These are phyloP conservation scores for Macropodus opercularis DNA, from an alignment of 2,797 vertebrate species.

Conservation along the genomic window DNA sequence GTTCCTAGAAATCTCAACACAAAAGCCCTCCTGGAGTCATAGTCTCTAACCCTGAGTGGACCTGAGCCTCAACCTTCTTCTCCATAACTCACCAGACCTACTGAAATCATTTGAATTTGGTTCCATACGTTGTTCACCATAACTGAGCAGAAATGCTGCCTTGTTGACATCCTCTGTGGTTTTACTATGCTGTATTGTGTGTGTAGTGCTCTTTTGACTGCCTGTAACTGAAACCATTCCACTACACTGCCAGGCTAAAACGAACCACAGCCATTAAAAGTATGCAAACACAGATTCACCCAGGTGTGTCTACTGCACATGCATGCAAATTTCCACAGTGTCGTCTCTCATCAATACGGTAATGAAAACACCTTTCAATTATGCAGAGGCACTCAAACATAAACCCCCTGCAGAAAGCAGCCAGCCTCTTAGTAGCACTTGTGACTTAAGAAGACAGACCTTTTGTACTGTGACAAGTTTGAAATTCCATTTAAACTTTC, in stretches of 20 bases:
- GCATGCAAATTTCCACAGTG: conserved; percentile 13
- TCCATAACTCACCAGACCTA: too few relatives aligned
- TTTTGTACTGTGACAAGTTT: conserved; percentile 56
- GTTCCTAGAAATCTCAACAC: too few relatives aligned
- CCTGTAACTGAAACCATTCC: conserved; percentile 3
- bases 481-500: conserved; percentile 65
- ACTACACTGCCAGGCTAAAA: neutral
- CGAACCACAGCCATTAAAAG: conserved; percentile 15
- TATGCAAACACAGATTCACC: conserved; percentile 27
- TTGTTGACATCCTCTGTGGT: neutral
- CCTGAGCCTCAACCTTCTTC: too few relatives aligned
- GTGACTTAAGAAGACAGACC: conserved; percentile 52
- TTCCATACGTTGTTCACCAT: too few relatives aligned
- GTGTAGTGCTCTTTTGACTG: conserved; percentile 4
- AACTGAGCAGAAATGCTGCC: neutral
- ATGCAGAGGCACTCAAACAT: conserved; percentile 44
- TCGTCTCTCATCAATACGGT: conserved; percentile 13
- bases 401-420: conserved; percentile 27
- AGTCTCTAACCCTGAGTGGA: too few relatives aligned
- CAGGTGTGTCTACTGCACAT: conserved; percentile 18
- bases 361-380: conserved; percentile 48
- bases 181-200: neutral
- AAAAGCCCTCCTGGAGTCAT: too few relatives aligned
- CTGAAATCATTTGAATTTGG: too few relatives aligned
- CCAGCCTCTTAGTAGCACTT: conserved; percentile 46